Conservation (phyloP, 2,113 vertebrate species). For the Pygoscelis adeliae region DNA sequence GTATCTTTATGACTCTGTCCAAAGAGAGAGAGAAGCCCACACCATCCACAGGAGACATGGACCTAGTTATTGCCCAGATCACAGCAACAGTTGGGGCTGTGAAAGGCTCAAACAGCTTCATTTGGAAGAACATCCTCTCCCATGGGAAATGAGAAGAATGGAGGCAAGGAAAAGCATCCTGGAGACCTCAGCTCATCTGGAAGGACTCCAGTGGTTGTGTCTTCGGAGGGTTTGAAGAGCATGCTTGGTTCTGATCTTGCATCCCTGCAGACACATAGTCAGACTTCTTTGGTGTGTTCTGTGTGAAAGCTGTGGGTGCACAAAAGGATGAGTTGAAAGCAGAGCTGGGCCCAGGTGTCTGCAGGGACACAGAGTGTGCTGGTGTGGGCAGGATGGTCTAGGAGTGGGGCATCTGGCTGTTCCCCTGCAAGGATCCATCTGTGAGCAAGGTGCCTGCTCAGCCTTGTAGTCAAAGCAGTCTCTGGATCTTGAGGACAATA, state of each 20-base stretch:
- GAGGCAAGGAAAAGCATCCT: neutral
- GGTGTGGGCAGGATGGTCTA: neutral
- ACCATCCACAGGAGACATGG: neutral
- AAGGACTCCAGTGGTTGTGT: neutral
- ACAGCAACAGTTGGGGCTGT: neutral
- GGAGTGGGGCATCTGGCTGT: neutral
- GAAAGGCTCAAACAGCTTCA: neutral
- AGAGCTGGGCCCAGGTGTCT: neutral
- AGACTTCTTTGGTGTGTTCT: accelerated
- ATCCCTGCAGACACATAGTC: neutral
- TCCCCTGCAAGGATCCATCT: neutral
- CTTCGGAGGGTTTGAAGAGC: neutral
- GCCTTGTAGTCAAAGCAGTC: neutral
- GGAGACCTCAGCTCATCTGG: neutral
- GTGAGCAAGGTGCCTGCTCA: neutral
- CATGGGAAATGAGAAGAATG: neutral
- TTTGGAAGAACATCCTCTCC: neutral
- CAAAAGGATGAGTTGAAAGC: neutral
- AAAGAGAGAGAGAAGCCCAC: neutral
- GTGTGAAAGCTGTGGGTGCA: neutral
- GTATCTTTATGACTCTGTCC: neutral
- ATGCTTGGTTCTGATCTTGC: neutral
- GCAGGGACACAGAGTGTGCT: neutral
- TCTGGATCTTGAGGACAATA: neutral
- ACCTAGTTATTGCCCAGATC: neutral